Percentiles rank a stretch among this genome's conserved stretches.
These are phyloP conservation scores for Tragulus kanchil DNA, from an alignment of 2,113 vertebrate genomes.

Conservation along the genomic window DNA sequence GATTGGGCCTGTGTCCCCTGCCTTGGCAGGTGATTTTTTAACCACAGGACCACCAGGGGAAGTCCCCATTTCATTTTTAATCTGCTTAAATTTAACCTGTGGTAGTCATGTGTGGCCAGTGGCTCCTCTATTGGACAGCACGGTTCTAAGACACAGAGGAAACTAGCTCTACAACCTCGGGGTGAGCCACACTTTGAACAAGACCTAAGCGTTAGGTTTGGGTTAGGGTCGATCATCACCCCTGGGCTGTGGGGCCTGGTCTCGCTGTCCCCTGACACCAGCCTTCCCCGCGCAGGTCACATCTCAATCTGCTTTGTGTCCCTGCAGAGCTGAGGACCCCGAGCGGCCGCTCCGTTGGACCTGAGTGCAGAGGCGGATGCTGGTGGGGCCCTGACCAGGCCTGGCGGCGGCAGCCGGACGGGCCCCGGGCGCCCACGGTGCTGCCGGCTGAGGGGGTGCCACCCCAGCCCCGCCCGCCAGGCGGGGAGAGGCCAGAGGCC, in stretches of 20 bases:
- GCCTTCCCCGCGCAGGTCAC: neutral
- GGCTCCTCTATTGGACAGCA: fast-evolving
- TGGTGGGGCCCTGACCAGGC: fast-evolving
- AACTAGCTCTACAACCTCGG: neutral
- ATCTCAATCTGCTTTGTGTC: neutral
- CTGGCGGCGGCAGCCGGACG: fast-evolving
- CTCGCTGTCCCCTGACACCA: fast-evolving
- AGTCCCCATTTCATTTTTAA: neutral
- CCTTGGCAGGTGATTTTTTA: neutral
- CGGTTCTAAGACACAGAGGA: neutral
- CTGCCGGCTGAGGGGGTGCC: neutral
- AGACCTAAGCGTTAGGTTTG: neutral
- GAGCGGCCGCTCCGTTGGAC: fast-evolving
- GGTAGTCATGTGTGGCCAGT: neutral
- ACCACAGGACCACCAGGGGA: neutral
- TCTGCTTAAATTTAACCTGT: neutral
- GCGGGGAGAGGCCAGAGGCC: neutral
- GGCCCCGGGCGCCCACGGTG: neutral
- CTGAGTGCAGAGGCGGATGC: neutral
- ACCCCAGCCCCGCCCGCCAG: neutral
- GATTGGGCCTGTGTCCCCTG: neutral
- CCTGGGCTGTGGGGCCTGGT: neutral
- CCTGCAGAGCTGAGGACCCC: constrained; percentile 42
- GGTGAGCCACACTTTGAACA: no score
- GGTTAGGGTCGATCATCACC: no score